phyloP scores from a whole-genome alignment of 2,888 invertebrate species.

The Eristalis intricaria region DNA sequence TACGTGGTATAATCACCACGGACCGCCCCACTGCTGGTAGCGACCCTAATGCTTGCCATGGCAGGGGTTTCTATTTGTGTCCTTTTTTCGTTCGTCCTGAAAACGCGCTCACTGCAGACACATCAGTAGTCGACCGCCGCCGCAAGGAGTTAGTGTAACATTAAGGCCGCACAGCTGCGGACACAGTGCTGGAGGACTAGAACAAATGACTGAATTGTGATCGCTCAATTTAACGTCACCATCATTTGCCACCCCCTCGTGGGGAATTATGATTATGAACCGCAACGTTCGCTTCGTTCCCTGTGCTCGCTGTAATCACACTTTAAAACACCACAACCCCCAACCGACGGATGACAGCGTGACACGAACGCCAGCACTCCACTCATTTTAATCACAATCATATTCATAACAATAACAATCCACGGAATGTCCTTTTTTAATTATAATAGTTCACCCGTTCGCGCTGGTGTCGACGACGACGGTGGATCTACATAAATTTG shows the following conservation, averaged over 20 bases:
- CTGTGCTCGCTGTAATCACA: slow-evolving; percentile 25
- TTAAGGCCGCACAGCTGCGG: slow-evolving; percentile 45
- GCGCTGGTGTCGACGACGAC: background rate
- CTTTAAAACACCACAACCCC: slow-evolving; percentile 3
- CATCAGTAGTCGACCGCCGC: slow-evolving; percentile 10
- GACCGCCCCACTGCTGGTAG: slow-evolving; percentile 7
- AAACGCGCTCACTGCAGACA: background rate
- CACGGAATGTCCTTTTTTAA: slow-evolving; percentile 35
- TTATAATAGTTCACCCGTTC: slow-evolving; percentile 29
- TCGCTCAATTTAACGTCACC: slow-evolving; percentile 68
- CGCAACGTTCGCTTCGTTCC: background rate
- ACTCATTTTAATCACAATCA: slow-evolving; percentile 30
- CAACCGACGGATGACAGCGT: background rate
- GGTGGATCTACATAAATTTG: background rate
- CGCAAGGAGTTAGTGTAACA: slow-evolving; percentile 35
- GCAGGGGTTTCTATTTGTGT: background rate
- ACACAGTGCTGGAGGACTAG: slow-evolving; percentile 31
- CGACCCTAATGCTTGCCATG: slow-evolving; percentile 1
- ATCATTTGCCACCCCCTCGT: slow-evolving; percentile 46
- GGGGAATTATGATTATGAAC: slow-evolving; percentile 55
- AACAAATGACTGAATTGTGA: slow-evolving; percentile 68
- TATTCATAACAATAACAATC: slow-evolving; percentile 42
- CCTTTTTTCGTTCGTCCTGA: background rate
- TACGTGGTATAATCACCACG: slow-evolving; percentile 42
- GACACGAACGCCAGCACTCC: background rate